Evolutionary conservation across 2,888 invertebrate species (phyloP).

Genomic region (Poecilobothrus nobilitatus): DNA sequence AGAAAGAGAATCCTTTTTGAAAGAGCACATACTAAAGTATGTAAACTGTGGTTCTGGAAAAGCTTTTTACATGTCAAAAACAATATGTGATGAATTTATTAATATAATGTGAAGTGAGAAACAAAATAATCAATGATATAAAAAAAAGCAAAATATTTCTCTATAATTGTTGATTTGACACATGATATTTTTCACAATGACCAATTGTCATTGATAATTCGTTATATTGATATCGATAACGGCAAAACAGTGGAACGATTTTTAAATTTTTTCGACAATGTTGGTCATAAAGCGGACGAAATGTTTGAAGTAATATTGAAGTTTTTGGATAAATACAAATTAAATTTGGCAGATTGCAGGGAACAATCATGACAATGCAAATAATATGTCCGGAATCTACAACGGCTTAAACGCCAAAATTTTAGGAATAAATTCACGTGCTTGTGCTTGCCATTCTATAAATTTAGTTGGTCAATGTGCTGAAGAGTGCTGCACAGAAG

Average conservation of each 20-base stretch:
- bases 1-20: too few species aligned
- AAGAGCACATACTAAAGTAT: too few species aligned
- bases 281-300: neutral
- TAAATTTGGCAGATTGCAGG: conserved; percentile 8
- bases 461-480: conserved; percentile 27
- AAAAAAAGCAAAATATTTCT: conserved; percentile 12
- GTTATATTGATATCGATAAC: neutral
- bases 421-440: conserved; percentile 28
- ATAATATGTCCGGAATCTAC: conserved; percentile 31
- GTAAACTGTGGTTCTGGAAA: too few species aligned
- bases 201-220: conserved; percentile 10
- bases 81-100: neutral
- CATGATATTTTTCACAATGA: conserved; percentile 11
- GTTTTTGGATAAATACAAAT: neutral
- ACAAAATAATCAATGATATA: neutral
- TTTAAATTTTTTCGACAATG: too few species aligned
- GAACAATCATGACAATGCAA: conserved; percentile 28
- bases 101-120: neutral
- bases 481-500: conserved; percentile 11
- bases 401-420: conserved; percentile 30
- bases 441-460: conserved; percentile 29
- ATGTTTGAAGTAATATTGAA: neutral
- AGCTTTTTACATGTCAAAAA: neutral
- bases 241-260: too few species aligned
- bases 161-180: conserved; percentile 12